Percentiles rank a stretch among this genome's conserved stretches.
Evolutionary conservation across 2,888 invertebrate species (phyloP).

Genomic region (Stenurella melanura): DNA sequence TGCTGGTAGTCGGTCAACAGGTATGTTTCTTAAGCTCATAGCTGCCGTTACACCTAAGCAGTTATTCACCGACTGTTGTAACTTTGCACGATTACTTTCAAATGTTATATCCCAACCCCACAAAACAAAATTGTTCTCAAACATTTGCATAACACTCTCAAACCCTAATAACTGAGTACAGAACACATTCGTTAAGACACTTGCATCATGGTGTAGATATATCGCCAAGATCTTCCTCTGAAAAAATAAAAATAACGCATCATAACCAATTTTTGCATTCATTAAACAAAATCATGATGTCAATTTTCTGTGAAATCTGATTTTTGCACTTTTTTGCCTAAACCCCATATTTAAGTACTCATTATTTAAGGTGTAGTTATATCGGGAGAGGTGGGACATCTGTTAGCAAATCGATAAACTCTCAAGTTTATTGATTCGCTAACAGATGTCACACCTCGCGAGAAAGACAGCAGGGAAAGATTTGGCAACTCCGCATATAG

Average conservation of each 20-base stretch:
- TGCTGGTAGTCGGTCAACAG: slow-evolving; percentile 89
- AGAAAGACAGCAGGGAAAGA: too few species aligned
- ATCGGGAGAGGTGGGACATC: too few species aligned
- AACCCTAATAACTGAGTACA: slow-evolving; percentile 95
- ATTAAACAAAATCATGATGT: too few species aligned
- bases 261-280: too few species aligned
- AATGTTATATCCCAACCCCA: slow-evolving; percentile 99
- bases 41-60: slow-evolving; percentile 89
- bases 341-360: too few species aligned
- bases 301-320: too few species aligned
- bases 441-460: too few species aligned
- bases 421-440: too few species aligned
- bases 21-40: slow-evolving; percentile 88
- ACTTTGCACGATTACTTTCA: slow-evolving; percentile 88
- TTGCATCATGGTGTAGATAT: slow-evolving; percentile 97
- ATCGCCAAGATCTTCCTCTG: slow-evolving; percentile 95
- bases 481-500: too few species aligned
- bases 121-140: slow-evolving; percentile 92
- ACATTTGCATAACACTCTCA: slow-evolving; percentile 91
- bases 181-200: slow-evolving; percentile 97
- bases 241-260: slow-evolving; percentile 56
- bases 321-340: too few species aligned
- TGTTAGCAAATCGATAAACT: too few species aligned
- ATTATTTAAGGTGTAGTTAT: too few species aligned
- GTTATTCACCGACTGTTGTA: slow-evolving; percentile 84